phyloP scores from a whole-genome alignment of 2,113 vertebrate species.

The Chaenogobius annularis region DNA sequence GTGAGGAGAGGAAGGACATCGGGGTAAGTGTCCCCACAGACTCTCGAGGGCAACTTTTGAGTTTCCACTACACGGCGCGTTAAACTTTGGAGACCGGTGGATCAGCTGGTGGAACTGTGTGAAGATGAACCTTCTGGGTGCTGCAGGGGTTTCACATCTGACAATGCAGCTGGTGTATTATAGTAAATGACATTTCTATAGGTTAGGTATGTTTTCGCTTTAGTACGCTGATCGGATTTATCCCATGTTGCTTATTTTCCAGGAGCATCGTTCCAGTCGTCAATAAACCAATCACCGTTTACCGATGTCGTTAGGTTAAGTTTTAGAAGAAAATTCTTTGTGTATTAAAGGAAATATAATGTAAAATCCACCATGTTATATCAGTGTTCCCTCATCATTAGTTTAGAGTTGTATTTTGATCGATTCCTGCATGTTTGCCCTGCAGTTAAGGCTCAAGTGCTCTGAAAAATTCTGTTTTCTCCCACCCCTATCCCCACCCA shows the following conservation, averaged over 20 bases:
- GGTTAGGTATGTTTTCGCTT: too few species aligned
- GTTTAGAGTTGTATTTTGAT: too few species aligned
- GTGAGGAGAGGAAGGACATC: constrained; percentile 25
- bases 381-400: too few species aligned
- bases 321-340: neutral
- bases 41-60: constrained; percentile 30
- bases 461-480: too few species aligned
- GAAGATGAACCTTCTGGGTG: constrained; percentile 18
- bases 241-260: too few species aligned
- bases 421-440: too few species aligned
- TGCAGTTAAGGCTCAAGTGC: too few species aligned
- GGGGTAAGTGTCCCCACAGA: constrained; percentile 10
- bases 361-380: too few species aligned
- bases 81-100: constrained; percentile 30
- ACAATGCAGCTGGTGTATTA: neutral
- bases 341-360: too few species aligned
- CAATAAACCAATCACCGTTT: neutral
- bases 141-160: constrained; percentile 13
- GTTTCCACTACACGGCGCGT: constrained; percentile 40
- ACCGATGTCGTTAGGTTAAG: neutral
- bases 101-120: constrained; percentile 20
- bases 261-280: too few species aligned
- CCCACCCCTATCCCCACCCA: too few species aligned
- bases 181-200: constrained; percentile 1
- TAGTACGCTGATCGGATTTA: too few species aligned